Percentiles rank a stretch among this genome's conserved stretches.
Conservation (phyloP, 92 coral and sea anemone genomes). For the Pocillopora grandis region DNA sequence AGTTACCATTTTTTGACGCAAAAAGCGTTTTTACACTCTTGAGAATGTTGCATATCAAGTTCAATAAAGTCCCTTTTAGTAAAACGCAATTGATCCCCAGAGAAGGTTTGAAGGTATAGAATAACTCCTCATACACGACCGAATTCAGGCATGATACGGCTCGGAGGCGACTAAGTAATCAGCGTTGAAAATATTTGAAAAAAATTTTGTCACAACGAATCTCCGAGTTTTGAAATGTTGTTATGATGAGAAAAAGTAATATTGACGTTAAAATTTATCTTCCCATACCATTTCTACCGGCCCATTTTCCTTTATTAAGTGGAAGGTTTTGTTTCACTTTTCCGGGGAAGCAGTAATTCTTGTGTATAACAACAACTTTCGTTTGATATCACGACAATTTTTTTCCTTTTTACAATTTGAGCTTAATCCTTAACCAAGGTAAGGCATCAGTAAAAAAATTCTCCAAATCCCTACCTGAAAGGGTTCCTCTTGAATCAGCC, state of each 20-base stretch:
- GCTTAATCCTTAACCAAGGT: background rate
- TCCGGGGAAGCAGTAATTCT: background rate
- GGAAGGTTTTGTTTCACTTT: background rate
- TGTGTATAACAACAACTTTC: background rate
- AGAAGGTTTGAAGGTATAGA: no score
- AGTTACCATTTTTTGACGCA: background rate
- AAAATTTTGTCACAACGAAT: background rate
- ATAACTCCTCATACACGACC: background rate
- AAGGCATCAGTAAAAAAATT: background rate
- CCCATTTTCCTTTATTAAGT: no score
- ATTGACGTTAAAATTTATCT: background rate
- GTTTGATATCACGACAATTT: background rate
- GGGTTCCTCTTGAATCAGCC: background rate
- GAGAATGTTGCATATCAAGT: slow-evolving; percentile 10
- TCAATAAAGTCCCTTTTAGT: background rate
- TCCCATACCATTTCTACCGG: background rate
- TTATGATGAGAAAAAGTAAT: background rate
- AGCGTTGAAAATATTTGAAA: background rate
- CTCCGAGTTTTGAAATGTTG: background rate
- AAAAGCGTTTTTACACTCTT: background rate
- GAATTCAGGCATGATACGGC: background rate
- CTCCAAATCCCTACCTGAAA: background rate
- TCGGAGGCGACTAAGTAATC: background rate
- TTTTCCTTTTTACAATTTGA: background rate
- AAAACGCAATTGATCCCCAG: background rate